Percentiles rank a stretch among this genome's conserved stretches.
Conservation (phyloP, 1,140 invertebrate species). For the Diuraphis noxia region DNA sequence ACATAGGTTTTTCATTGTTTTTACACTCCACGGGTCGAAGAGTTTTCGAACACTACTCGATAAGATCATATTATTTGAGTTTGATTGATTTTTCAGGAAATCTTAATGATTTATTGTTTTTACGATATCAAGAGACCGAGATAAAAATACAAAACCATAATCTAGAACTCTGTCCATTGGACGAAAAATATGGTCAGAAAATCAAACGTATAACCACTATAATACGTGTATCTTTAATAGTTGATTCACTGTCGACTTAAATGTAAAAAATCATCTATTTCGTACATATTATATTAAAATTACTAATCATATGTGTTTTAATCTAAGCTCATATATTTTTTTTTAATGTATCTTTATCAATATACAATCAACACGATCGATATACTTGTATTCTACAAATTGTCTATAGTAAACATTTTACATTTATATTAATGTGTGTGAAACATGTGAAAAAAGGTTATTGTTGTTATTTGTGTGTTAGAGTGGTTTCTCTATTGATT, state of each 20-base stretch:
- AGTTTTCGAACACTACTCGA: neutral
- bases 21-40: neutral
- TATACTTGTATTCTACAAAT: neutral
- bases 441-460: neutral
- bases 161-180: too few relatives aligned
- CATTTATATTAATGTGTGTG: neutral
- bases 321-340: neutral
- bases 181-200: too few relatives aligned
- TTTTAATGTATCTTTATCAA: neutral
- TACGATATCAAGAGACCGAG: too few relatives aligned
- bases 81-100: neutral
- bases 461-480: neutral
- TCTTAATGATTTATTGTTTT: neutral
- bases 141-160: neutral
- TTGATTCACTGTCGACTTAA: too few relatives aligned
- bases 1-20: neutral
- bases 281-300: neutral
- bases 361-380: neutral
- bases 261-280: neutral
- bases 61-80: neutral
- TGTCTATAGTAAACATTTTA: neutral
- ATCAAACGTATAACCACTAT: neutral
- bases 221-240: neutral
- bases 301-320: neutral
- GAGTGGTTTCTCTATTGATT: neutral